Conservation (phyloP, 1,140 invertebrate genomes). For the Solenopsis invicta region DNA sequence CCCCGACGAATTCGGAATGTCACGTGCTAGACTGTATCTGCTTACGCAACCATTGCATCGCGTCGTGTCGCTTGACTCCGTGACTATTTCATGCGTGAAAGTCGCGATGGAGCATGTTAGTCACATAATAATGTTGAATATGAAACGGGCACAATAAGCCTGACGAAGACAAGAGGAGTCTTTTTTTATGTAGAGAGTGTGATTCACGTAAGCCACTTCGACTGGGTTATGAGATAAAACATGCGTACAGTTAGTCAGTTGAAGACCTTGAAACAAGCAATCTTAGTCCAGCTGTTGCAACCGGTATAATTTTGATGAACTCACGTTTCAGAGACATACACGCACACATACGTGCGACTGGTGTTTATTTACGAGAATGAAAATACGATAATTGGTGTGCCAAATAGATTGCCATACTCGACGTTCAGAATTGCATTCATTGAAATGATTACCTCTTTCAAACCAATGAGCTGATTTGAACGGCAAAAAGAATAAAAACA, state of each 20-base stretch:
- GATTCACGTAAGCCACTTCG: slow-evolving; percentile 13
- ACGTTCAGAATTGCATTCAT: background rate
- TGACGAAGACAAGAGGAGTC: background rate
- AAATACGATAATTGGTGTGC: slow-evolving; percentile 3
- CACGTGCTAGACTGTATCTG: slow-evolving; percentile 49
- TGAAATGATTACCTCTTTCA: background rate
- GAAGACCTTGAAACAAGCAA: slow-evolving; percentile 19
- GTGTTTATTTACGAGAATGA: background rate
- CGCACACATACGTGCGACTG: background rate
- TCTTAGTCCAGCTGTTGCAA: slow-evolving; percentile 39
- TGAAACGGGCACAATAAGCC: slow-evolving; percentile 52
- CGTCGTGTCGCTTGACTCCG: slow-evolving; percentile 43
- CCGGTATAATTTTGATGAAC: slow-evolving; percentile 28
- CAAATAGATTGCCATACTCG: background rate
- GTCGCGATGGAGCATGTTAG: slow-evolving; percentile 54
- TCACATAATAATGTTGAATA: slow-evolving; percentile 67
- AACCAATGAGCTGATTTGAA: background rate
- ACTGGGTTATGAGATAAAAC: slow-evolving; percentile 2
- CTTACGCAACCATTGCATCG: slow-evolving; percentile 61
- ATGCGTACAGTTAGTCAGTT: slow-evolving; percentile 18
- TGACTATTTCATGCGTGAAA: slow-evolving; percentile 74
- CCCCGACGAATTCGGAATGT: slow-evolving; percentile 53
- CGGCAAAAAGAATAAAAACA: background rate
- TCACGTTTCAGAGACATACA: background rate
- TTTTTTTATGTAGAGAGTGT: background rate